phyloP scores from a whole-genome alignment of 2,113 vertebrate species.

The pig (Sus scrofa) region DNA sequence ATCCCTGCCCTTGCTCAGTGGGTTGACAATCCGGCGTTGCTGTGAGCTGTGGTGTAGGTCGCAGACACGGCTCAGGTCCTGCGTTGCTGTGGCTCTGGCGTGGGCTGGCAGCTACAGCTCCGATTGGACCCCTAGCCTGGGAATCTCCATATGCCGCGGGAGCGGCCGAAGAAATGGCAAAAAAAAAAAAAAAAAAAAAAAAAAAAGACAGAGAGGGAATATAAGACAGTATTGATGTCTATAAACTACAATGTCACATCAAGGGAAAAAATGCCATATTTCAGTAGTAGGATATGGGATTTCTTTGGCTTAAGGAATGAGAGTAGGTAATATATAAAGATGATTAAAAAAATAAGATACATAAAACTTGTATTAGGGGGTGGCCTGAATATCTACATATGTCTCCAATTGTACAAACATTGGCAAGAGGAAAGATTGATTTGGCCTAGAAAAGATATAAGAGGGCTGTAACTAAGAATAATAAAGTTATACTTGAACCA shows the following conservation, averaged over 20 bases:
- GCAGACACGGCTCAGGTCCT: no score
- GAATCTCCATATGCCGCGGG: no score
- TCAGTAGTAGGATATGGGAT: not conserved
- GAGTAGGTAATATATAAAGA: constrained; percentile 29
- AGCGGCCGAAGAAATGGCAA: no score
- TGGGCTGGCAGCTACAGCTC: no score
- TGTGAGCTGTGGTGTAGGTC: no score
- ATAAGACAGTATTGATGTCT: not conserved
- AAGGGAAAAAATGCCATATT: not conserved
- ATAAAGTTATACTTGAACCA: constrained; percentile 39
- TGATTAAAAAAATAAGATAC: constrained; percentile 54
- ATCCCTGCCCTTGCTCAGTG: no score
- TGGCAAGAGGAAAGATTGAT: constrained; percentile 52
- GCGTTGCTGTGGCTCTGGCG: no score
- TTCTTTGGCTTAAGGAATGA: constrained; percentile 6
- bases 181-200: no score
- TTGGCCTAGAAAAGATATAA: constrained; percentile 31
- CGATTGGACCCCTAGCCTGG: no score
- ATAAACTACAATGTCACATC: not conserved
- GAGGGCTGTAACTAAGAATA: constrained; percentile 3
- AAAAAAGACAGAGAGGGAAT: not conserved
- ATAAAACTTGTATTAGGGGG: constrained; percentile 4
- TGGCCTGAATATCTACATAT: constrained; percentile 8
- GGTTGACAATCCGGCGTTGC: no score
- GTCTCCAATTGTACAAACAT: constrained; percentile 41